Base-by-base conservation (phyloP, 2,888 invertebrate species). In the Neoitamus cyanurus region DNA sequence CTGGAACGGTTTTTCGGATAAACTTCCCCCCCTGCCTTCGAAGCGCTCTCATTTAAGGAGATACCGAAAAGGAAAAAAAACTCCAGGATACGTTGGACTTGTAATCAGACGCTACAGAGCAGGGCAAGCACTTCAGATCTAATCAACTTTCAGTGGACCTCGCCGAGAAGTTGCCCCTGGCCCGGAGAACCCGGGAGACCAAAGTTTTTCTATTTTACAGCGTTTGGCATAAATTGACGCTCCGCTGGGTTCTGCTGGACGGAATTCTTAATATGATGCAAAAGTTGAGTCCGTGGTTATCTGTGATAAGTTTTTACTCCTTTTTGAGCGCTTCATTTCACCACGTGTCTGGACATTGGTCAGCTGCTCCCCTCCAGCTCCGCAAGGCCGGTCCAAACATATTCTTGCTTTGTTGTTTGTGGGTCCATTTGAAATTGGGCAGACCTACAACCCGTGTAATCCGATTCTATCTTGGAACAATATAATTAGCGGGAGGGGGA, bases 111-210 rank as follows among this genome's bases (percentile, higher is more conserved):
- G 15, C 58, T 25, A 58, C 11, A 9, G 58, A 25, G 78, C 31
- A 78, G 48, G 48, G 58, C 31, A 78, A 58, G 48, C 78, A 78
- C 28, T 78, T 58, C 48, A 78, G 78, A 78, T 78, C 58, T 78
- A 78, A 78, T 78, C 78, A 25, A 15, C 48, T 78, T 78, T 78
- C 48, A 30, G 15, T 20, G 48, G 78, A 48, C 30, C 78, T 78
- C 30, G 6, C 34, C 28, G 42, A 15, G 36, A 28, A 25, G 28
- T 75, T 13, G 6, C 11, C 13, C 25, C 3, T 25, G 25, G 42
- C 75, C 13, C 20, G 9, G 20, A 58, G 42, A n/a, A 42, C 5
- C 42, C 42, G 28, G 9, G 15, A 78, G 78, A 15, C 34, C 48
- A 42, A 31, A 78, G 30, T 42, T 58, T 58, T 46, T 78, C 48